A percentile compares a stretch with the other conserved stretches of the same genome.
Evolutionary conservation across 1,140 invertebrate species (phyloP).

Genomic region (Brachionus koreanus): DNA sequence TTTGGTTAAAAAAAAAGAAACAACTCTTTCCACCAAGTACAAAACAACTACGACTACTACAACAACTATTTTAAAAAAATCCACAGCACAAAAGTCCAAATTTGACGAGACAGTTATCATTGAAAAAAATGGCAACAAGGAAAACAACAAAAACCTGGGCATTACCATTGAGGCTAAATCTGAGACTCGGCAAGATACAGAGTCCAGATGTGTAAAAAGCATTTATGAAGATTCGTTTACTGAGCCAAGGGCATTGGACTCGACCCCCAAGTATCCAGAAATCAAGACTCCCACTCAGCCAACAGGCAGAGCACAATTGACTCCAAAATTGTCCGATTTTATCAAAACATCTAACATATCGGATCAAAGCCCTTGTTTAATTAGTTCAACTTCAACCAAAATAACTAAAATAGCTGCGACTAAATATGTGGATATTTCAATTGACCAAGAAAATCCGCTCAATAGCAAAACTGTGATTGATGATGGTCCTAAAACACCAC

Average conservation of each 20-base stretch:
- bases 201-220: background rate
- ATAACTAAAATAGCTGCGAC: background rate
- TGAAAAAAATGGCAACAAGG: background rate
- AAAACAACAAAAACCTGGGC: background rate
- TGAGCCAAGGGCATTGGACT: background rate
- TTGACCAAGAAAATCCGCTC: background rate
- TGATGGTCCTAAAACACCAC: background rate
- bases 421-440: background rate
- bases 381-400: background rate
- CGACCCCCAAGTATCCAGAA: background rate
- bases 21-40: background rate
- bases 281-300: background rate
- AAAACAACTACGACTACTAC: constrained; percentile 18
- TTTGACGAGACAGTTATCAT: background rate
- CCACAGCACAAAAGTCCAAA: background rate
- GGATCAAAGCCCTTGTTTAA: background rate
- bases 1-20: constrained; percentile 7
- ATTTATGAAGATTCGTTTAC: background rate
- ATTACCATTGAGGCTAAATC: background rate
- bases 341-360: background rate
- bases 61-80: background rate
- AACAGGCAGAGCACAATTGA: background rate
- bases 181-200: background rate
- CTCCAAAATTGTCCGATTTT: constrained; percentile 21
- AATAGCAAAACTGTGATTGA: background rate